phyloP scores from a whole-genome alignment of 2,113 vertebrate genomes.

The Panurus biarmicus region DNA sequence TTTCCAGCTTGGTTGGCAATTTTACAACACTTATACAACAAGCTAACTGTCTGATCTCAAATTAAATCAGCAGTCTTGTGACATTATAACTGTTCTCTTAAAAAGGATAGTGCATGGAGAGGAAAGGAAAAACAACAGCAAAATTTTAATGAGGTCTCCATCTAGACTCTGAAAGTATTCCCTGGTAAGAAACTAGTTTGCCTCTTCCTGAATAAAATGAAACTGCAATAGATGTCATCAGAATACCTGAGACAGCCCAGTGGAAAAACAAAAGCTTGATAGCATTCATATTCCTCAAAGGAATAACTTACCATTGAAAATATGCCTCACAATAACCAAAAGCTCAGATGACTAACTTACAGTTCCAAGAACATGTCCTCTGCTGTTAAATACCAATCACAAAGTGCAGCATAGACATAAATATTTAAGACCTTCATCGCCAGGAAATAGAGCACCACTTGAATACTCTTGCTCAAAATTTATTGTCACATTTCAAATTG shows the following conservation, averaged over 20 bases:
- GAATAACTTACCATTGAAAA: not conserved
- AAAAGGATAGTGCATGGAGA: not conserved
- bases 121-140: not conserved
- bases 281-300: not conserved
- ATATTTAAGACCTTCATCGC: not conserved
- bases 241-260: not conserved
- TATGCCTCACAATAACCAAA: not conserved
- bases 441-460: fast-evolving
- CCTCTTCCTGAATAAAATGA: not conserved
- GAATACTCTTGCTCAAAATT: not conserved
- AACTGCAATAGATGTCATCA: not conserved
- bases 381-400: not conserved
- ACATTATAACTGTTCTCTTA: not conserved
- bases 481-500: not conserved
- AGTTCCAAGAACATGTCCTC: not conserved
- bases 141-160: not conserved
- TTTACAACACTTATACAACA: not conserved
- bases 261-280: not conserved
- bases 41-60: not conserved
- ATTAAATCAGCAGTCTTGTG: not conserved
- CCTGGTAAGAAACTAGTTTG: not conserved
- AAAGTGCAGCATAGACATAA: not conserved
- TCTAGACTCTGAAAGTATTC: not conserved
- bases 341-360: not conserved
- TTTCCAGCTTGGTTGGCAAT: not conserved